These are phyloP conservation scores for Amblyjoppa proteus DNA, from an alignment of 2,888 invertebrate genomes.

Conservation along the genomic window DNA sequence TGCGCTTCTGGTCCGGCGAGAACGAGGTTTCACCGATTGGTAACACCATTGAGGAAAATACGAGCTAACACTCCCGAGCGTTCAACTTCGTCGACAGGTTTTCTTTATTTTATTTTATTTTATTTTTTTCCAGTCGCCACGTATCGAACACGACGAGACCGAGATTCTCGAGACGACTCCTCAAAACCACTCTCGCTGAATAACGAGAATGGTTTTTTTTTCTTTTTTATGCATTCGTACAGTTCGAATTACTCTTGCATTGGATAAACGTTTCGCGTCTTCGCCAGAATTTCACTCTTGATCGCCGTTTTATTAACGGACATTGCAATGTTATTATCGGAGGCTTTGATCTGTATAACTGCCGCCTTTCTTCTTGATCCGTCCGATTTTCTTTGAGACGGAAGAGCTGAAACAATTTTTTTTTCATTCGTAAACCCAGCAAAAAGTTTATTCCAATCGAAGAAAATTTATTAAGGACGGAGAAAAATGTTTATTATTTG, in stretches of 20 bases:
- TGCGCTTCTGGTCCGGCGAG: constrained; percentile 49
- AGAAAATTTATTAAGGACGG: no score
- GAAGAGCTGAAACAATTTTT: not conserved
- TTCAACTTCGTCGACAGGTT: constrained; percentile 55
- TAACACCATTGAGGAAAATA: constrained; percentile 60
- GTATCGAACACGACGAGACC: constrained; percentile 21
- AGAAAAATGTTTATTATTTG: no score
- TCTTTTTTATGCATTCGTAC: not conserved
- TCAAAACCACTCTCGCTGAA: not conserved
- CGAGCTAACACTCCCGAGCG: constrained; percentile 60
- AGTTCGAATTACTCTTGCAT: not conserved
- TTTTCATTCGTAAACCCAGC: not conserved
- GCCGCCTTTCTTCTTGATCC: not conserved
- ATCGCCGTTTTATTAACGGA: not conserved
- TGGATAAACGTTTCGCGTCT: not conserved
- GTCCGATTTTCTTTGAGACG: not conserved
- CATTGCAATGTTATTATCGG: not conserved
- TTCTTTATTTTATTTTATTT: constrained; percentile 2
- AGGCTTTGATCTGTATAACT: not conserved
- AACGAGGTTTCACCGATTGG: constrained; percentile 65
- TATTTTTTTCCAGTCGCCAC: constrained; percentile 22
- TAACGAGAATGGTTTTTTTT: constrained; percentile 48
- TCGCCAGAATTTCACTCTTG: not conserved
- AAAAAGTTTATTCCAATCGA: no score
- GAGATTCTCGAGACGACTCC: not conserved